Conservation (phyloP, 2,797 vertebrate species). For the Meda fulgida region DNA sequence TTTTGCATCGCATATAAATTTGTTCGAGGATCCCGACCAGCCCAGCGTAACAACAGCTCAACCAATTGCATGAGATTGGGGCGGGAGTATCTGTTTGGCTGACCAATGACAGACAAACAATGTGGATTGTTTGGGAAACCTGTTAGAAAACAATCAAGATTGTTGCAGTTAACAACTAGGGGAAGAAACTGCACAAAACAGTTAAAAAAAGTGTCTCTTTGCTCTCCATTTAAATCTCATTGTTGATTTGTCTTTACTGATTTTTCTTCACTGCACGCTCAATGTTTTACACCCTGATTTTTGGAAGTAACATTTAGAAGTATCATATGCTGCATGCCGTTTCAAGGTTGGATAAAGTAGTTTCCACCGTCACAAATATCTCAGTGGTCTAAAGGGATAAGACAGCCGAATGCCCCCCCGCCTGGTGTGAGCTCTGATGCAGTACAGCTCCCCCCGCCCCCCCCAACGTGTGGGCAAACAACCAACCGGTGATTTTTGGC, state of each 20-base stretch:
- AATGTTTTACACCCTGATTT: background rate
- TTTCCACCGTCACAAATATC: conserved; percentile 6
- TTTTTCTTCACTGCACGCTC: background rate
- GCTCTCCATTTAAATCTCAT: background rate
- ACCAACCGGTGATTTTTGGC: conserved; percentile 65
- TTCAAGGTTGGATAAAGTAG: conserved; percentile 8
- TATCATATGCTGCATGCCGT: background rate
- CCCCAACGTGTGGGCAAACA: conserved; percentile 61
- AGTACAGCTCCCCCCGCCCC: conserved; percentile 26
- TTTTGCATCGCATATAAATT: too few relatives aligned
- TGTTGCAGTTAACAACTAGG: background rate
- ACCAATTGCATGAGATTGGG: background rate
- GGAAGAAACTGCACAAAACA: background rate
- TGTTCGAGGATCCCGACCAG: background rate
- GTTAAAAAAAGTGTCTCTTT: background rate
- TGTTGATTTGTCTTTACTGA: background rate
- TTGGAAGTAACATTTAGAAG: background rate
- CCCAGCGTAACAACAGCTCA: background rate
- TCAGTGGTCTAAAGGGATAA: conserved; percentile 1
- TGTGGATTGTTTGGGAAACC: background rate
- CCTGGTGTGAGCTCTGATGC: conserved; percentile 54
- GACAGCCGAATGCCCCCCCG: background rate
- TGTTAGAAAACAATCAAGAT: background rate
- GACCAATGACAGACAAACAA: background rate
- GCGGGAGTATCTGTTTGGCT: background rate